A percentile compares a stretch with the other conserved stretches of the same genome.
These are phyloP conservation scores for Tauraco erythrolophus DNA, from an alignment of 2,113 vertebrate genomes.

Conservation along the genomic window DNA sequence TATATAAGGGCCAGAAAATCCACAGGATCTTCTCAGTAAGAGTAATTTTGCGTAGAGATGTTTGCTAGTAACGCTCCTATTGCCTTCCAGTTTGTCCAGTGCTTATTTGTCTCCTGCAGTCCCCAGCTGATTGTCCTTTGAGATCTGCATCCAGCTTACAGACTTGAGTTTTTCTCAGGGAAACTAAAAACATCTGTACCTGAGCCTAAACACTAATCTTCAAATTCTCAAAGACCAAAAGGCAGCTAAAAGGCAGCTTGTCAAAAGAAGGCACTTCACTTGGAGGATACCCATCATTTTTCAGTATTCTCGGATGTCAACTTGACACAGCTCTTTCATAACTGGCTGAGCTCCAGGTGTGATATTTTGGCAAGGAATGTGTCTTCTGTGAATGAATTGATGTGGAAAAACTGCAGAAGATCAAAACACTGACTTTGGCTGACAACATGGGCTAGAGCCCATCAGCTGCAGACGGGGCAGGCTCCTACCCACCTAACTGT, in stretches of 20 bases:
- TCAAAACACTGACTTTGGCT: not conserved
- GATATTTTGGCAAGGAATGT: not conserved
- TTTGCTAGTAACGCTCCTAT: not conserved
- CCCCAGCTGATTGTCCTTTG: not conserved
- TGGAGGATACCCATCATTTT: not conserved
- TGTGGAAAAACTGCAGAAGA: not conserved
- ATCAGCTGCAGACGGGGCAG: not conserved
- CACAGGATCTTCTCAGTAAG: not conserved
- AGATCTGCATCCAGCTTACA: not conserved
- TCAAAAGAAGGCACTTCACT: not conserved
- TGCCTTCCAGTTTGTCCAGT: not conserved
- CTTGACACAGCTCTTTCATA: constrained; percentile 11
- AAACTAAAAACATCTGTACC: not conserved
- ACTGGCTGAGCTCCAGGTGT: constrained; percentile 1
- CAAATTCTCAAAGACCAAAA: not conserved
- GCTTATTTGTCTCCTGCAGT: not conserved
- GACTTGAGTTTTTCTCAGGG: not conserved
- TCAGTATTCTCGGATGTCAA: not conserved
- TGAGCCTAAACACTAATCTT: not conserved
- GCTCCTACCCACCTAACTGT: not conserved
- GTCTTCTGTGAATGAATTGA: not conserved
- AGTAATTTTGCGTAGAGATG: not conserved
- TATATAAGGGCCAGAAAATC: not conserved
- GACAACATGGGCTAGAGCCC: not conserved
- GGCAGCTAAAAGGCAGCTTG: not conserved